phyloP scores from a whole-genome alignment of 2,797 vertebrate species.

The Gephyroberyx darwinii region DNA sequence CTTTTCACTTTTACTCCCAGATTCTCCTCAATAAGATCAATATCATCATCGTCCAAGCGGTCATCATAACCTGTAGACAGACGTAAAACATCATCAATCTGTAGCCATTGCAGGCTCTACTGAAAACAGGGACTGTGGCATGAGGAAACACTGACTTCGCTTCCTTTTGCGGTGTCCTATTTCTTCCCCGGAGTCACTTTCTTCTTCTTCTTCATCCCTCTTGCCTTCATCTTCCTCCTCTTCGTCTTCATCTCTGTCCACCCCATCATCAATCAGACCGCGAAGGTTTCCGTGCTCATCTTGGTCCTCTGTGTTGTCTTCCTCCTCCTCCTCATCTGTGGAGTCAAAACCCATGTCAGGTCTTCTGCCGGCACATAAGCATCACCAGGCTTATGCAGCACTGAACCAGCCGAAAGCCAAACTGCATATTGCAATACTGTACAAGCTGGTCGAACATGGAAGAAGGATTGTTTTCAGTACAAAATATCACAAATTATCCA shows the following conservation, averaged over 20 bases:
- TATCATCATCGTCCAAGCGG: constrained; percentile 90
- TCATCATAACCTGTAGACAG: constrained; percentile 84
- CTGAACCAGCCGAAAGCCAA: background rate
- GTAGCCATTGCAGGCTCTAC: background rate
- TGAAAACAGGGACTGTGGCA: background rate
- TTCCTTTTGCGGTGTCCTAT: constrained; percentile 88
- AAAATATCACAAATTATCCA: background rate
- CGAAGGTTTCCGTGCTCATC: constrained; percentile 91
- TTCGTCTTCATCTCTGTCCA: constrained; percentile 85
- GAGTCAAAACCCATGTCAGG: background rate
- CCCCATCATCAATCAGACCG: constrained; percentile 89
- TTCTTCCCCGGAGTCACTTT: constrained; percentile 87
- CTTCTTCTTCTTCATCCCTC: constrained; percentile 61
- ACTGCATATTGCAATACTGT: background rate
- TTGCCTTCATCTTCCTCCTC: constrained; percentile 36
- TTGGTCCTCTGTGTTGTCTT: constrained; percentile 89
- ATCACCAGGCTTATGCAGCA: background rate
- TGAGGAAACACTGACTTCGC: constrained; percentile 78
- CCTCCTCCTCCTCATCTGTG: constrained; percentile 87
- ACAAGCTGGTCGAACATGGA: background rate
- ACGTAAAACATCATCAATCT: background rate
- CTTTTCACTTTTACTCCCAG: constrained; percentile 92
- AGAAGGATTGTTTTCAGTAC: background rate
- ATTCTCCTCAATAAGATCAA: constrained; percentile 92
- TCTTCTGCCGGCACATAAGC: constrained; percentile 13